Base-by-base conservation (phyloP, 2,888 invertebrate species). In the Tachina grossa region DNA sequence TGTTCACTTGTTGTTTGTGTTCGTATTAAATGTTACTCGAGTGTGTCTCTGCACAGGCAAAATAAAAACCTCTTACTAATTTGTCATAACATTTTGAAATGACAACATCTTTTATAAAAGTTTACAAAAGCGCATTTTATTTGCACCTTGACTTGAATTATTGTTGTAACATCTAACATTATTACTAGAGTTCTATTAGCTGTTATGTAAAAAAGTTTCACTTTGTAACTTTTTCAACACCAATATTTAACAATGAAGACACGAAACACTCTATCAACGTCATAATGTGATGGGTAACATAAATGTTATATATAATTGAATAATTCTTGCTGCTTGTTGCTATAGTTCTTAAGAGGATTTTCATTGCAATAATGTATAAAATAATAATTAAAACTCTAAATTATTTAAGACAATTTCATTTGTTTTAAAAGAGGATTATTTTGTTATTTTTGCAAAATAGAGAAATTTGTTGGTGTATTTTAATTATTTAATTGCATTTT, bases 201-300 rank as follows among this genome's bases (percentile, higher is more conserved):
- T 41, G 39, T 14, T 43, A 65, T 31, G 13, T 43, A 9, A 55
- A 55, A n/a, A n/a, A 31, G 55, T 47, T 2, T 22, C 16, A 8
- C 63, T 41, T 72, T 59, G 72, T 51, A 57, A 59, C 39, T 55
- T 77, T 74, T 61, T 16, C 19, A 84, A 69, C 55, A 47, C 47
- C 49, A 59, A 16, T 68, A 41, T 59, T 78, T 57, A 31, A 31
- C 31, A 31, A 31, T 6, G 6, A 55, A n/a, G 69, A 77, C 85
- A 82, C 65, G 57, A 63, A 68, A 51, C 65, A 76, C 68, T 85
- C 84, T 68, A 78, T 80, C 71, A 86, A 81, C 57, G 78, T 83
- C 84, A 83, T 76, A 77, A 81, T 66, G 47, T 65, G 68, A 16
- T 55, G 59, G 41, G 13, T 76, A 53, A 51, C 45, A 71, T 71